Conservation (phyloP, 2,888 invertebrate species). For the Andrena bicolor region DNA sequence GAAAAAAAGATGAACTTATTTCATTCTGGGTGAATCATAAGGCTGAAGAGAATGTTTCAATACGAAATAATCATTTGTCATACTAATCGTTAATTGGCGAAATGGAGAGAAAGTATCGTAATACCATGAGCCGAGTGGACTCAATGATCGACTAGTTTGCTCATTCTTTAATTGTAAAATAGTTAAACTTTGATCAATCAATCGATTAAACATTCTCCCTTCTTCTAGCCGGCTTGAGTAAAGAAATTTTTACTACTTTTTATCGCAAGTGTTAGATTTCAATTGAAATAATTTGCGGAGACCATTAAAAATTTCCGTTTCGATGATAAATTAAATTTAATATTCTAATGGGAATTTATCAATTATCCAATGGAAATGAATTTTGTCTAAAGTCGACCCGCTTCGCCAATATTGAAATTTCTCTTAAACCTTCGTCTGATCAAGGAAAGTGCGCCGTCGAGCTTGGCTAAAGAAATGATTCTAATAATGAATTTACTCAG, state of each 20-base stretch:
- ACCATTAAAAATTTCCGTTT: background rate
- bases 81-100: slow-evolving; percentile 39
- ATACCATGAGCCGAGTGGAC: background rate
- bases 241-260: background rate
- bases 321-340: background rate
- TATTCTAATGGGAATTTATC: background rate
- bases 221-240: background rate
- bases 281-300: background rate
- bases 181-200: background rate
- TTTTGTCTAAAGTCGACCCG: background rate
- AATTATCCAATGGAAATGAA: background rate
- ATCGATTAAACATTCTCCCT: background rate
- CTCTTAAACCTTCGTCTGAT: background rate
- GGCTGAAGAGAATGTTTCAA: slow-evolving; percentile 1
- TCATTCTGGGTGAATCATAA: slow-evolving; percentile 22
- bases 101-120: slow-evolving; percentile 7
- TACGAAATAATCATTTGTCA: slow-evolving; percentile 16
- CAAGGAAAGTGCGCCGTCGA: background rate
- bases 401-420: slow-evolving; percentile 27
- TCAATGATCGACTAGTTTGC: background rate
- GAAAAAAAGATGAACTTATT: slow-evolving; percentile 19
- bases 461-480: slow-evolving; percentile 31
- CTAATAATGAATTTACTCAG: slow-evolving; percentile 17
- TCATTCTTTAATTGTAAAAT: slow-evolving; percentile 1
- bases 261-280: background rate